Percentiles rank a stretch among this genome's conserved stretches.
These are phyloP conservation scores for Trachymyrmex septentrionalis DNA, from an alignment of 1,140 invertebrate genomes.

Conservation along the genomic window DNA sequence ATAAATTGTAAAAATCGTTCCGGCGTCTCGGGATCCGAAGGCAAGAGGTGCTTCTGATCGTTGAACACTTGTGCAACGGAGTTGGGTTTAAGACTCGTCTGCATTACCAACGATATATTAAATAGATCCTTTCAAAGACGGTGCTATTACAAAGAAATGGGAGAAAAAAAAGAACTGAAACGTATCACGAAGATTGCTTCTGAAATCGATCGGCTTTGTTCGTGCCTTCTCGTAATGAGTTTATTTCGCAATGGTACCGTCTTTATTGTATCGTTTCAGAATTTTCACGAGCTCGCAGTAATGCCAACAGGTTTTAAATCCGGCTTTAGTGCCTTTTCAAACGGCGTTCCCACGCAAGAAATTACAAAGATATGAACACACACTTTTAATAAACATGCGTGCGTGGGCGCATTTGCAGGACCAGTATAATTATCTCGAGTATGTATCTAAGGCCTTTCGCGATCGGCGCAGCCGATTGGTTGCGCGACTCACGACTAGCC, in stretches of 20 bases:
- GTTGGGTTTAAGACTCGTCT: conserved; percentile 1
- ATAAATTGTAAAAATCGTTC: conserved; percentile 4
- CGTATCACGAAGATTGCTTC: background rate
- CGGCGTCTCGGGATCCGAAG: background rate
- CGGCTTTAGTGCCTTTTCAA: conserved; percentile 1
- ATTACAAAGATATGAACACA: conserved; percentile 22
- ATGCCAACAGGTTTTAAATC: background rate
- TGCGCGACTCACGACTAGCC: conserved; percentile 24
- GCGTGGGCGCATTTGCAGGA: conserved; percentile 1
- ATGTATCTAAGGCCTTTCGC: conserved; percentile 3
- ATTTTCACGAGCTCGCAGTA: background rate
- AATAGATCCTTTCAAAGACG: background rate
- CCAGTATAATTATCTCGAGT: conserved; percentile 45
- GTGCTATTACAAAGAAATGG: background rate
- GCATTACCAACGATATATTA: conserved; percentile 13
- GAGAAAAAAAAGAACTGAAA: background rate
- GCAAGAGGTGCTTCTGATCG: background rate
- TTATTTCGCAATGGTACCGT: background rate
- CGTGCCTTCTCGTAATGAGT: conserved; percentile 2
- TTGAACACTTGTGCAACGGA: conserved; percentile 19
- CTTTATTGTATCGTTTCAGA: conserved; percentile 16
- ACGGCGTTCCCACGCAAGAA: conserved; percentile 5
- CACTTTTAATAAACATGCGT: conserved; percentile 18
- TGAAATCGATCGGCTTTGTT: conserved; percentile 23
- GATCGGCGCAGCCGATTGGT: background rate